Evolutionary conservation across 2,797 vertebrate genomes (phyloP).

Genomic region (Coracias cyanogaster): DNA sequence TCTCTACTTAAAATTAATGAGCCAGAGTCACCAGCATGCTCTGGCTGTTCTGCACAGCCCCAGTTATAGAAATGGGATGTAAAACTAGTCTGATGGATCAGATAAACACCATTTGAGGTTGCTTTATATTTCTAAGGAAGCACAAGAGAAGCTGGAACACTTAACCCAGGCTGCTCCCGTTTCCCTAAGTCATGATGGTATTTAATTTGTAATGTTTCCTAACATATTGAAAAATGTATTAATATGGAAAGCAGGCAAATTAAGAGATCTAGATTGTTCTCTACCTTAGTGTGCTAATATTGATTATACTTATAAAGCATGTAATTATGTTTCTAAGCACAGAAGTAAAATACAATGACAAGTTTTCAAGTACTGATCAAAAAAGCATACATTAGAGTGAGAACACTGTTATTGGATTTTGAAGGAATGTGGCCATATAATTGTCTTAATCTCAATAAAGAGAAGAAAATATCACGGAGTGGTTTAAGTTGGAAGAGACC

Average conservation of each 20-base stretch:
- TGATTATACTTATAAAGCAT: conserved; percentile 25
- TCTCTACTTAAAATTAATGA: conserved; percentile 43
- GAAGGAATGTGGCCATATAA: conserved; percentile 14
- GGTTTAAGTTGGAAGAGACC: not conserved
- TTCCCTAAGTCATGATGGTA: not conserved
- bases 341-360: conserved; percentile 18
- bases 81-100: not conserved
- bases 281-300: not conserved
- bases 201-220: not conserved
- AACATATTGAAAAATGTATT: conserved; percentile 19
- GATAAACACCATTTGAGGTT: not conserved
- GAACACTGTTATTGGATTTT: not conserved
- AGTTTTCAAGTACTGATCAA: conserved; percentile 24
- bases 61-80: not conserved
- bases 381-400: not conserved
- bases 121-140: not conserved
- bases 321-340: conserved; percentile 33
- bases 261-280: conserved; percentile 5
- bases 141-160: not conserved
- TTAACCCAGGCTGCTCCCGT: not conserved
- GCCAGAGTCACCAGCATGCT: not conserved
- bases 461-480: not conserved
- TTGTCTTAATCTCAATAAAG: not conserved
- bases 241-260: conserved; percentile 5
- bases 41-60: not conserved